Evolutionary conservation across 2,797 vertebrate species (phyloP), one percentile per base, ranked within the genome.

Genomic region (Columba guinea): DNA sequence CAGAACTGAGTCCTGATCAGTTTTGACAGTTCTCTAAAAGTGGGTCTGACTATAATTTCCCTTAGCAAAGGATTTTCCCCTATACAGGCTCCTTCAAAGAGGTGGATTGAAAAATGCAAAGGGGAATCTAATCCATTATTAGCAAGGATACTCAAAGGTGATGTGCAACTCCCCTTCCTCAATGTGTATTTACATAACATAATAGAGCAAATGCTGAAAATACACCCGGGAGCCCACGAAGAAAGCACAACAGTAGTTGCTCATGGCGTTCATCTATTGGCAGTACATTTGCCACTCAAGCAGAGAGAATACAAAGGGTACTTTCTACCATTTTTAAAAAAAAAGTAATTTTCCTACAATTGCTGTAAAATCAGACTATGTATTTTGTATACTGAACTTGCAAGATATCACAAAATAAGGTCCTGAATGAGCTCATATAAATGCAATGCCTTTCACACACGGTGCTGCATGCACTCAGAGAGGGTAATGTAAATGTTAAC

Each of bases 131-230:
- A 56, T 81, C 56, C 49, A 27, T 71, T 95, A 64, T 83, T 60
- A 90, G 62, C 48, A 65, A 48, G 9, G 71, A 79, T 75, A 41
- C 65, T 79, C 64, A 74, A 63, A 92, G 73, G 71, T 84, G 73
- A 85, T 46, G 71, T 77, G 77, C 78, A 93, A 17, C 48, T 92
- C 39, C 52, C 28, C 68, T 70, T 84, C 62, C 62, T 71, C 81
- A 59, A 2, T 0, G 3, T 44, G 74, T 94, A 32, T 94, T 89
- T 91, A 81, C 65, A 5, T 17, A 82, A 87, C 39, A 64, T 60
- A 65, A 65, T 59, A 67, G 59, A 89, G 30, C 56, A 83, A 92
- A 90, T 71, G 77, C 80, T 89, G 91, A 49, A 92, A 93, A 94
- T 81, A 62, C 65, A 78, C 58, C 34, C 82, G 75, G 83, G 79